Evolutionary conservation across 2,797 vertebrate species (phyloP).

Genomic region (Eulemur coronatus): DNA sequence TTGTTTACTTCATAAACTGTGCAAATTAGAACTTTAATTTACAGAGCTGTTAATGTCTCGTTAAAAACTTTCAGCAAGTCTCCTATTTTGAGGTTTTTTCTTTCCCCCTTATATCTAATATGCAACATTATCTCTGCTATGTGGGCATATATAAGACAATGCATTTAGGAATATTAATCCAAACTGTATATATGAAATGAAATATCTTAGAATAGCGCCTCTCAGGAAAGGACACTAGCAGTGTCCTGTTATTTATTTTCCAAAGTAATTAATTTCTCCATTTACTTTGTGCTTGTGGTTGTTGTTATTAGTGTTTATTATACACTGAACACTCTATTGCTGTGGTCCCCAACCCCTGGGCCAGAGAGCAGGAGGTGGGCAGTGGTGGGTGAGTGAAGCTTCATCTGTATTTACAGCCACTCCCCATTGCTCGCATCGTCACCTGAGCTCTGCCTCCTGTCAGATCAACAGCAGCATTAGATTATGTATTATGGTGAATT

Average conservation of each 20-base stretch:
- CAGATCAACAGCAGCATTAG: too few species aligned
- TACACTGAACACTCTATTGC: fast-evolving
- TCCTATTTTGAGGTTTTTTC: background rate
- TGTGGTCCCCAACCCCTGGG: too few species aligned
- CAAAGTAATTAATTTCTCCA: background rate
- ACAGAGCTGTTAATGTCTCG: constrained; percentile 50
- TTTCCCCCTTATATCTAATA: background rate
- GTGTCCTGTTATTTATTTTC: background rate
- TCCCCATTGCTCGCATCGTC: too few species aligned
- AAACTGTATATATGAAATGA: background rate
- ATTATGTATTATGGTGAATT: too few species aligned
- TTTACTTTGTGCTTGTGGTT: background rate
- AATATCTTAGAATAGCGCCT: background rate
- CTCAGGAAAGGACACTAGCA: background rate
- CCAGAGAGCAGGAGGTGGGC: too few species aligned
- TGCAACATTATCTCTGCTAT: constrained; percentile 7
- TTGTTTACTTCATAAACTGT: constrained; percentile 59
- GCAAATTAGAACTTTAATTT: constrained; percentile 67
- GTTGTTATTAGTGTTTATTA: background rate
- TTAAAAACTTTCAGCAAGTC: constrained; percentile 59
- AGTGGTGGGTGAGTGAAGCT: too few species aligned
- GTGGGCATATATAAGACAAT: background rate
- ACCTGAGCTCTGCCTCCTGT: too few species aligned
- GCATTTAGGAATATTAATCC: background rate
- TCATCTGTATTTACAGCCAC: too few species aligned